Base-by-base conservation (phyloP, 2,113 vertebrate genomes). In the Syrrhaptes paradoxus region DNA sequence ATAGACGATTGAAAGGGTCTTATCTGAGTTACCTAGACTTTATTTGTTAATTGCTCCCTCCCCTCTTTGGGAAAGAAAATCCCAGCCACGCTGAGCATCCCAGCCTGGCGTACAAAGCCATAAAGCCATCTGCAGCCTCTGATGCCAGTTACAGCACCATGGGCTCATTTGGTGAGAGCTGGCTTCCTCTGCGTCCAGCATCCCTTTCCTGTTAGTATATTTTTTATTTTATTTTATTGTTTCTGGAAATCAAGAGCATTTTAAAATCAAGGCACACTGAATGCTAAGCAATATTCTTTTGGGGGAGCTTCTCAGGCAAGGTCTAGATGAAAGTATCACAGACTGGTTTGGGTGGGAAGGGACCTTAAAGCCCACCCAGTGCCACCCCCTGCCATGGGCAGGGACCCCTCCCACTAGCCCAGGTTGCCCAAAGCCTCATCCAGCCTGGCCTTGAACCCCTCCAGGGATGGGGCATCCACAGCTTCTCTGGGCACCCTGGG, bases 21-120 rank as follows among this genome's bases (percentile, higher is more conserved):
- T 34, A 5, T 16, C n/a, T 20, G 67, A 54, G 25, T 22, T 63
- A 41, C 16, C 36, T 0, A 24, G 22, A 3, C 13, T 43, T 43
- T 11, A 26, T 26, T 68, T 62, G 20, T 45, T 57, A 51, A 9
- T 28, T 25, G 34, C 25, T 79, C n/a, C 61, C 41, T 31, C 36
- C 22, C 2, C 29, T 48, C 8, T 31, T 28, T 32, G 76, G 75
- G 17, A 73, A 52, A 79, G 46, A 15, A 52, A 12, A 4, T 6
- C 67, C 29, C 2, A 2, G 61, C 43, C 10, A 2, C 0, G 3
- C 4, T 20, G 46, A 41, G 26, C 51, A 28, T 48, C 63, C 9
- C 41, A 24, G 54, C 51, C 65, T 2, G 2, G 26, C 1, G 12
- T 19, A 11, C 54, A 32, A 36, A n/a, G n/a, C n/a, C n/a, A n/a